Evolutionary conservation across 2,113 vertebrate genomes (phyloP).

Genomic region (Nothobranchius kuhntae): DNA sequence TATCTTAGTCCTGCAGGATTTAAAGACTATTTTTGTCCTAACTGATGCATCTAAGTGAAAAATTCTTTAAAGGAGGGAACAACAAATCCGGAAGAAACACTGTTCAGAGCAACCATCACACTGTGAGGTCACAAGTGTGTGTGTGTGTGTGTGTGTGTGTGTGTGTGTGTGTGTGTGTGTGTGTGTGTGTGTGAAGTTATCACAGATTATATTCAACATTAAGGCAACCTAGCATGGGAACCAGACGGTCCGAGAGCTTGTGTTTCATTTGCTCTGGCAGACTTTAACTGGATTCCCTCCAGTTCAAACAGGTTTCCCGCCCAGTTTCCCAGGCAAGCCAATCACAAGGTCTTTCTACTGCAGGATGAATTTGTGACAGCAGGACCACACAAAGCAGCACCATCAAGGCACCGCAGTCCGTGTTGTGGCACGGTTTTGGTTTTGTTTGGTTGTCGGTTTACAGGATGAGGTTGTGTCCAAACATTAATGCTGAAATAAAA

Average conservation of each 20-base stretch:
- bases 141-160: too few relatives aligned
- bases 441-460: too few relatives aligned
- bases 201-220: background rate
- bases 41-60: background rate
- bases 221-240: background rate
- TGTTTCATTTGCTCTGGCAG: conserved; percentile 16
- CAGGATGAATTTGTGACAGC: background rate
- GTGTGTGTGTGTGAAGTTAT: too few relatives aligned
- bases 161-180: too few relatives aligned
- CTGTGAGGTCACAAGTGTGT: background rate
- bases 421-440: background rate
- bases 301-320: conserved; percentile 6
- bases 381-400: background rate
- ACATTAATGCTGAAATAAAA: too few relatives aligned
- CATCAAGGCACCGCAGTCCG: background rate
- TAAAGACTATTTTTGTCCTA: too few relatives aligned
- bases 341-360: background rate
- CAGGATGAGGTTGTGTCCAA: too few relatives aligned
- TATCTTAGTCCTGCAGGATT: too few relatives aligned
- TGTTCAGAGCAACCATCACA: too few relatives aligned
- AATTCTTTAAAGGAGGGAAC: too few relatives aligned
- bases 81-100: too few relatives aligned
- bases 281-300: conserved; percentile 4
- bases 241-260: background rate
- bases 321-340: background rate